Conservation (phyloP, 2,888 invertebrate genomes). For the Cheiracanthium punctorium region DNA sequence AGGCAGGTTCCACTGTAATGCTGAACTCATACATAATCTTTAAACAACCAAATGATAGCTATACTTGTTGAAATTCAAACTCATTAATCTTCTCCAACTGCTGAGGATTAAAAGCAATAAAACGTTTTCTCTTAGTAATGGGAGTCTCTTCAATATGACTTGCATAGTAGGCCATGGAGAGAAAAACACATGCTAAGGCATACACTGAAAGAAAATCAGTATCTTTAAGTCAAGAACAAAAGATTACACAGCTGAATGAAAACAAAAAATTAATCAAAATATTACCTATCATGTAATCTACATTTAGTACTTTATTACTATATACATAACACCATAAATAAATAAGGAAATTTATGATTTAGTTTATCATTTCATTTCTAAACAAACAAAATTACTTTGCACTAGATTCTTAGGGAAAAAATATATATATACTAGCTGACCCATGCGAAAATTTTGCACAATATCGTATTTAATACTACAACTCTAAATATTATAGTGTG, state of each 20-base stretch:
- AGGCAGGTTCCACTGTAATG: too few species aligned
- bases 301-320: not conserved
- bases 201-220: conserved; percentile 25
- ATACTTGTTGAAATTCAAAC: conserved; percentile 76
- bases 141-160: conserved; percentile 79
- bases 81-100: conserved; percentile 77
- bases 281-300: not conserved
- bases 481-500: too few species aligned
- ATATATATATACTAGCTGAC: too few species aligned
- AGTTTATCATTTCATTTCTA: too few species aligned
- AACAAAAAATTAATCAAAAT: not conserved
- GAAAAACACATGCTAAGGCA: not conserved
- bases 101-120: conserved; percentile 78
- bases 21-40: not conserved
- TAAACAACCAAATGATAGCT: not conserved
- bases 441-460: too few species aligned
- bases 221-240: not conserved
- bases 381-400: too few species aligned
- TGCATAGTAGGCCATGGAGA: conserved; percentile 74
- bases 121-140: conserved; percentile 78
- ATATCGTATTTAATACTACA: too few species aligned
- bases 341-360: not conserved
- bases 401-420: too few species aligned
- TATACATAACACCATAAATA: not conserved
- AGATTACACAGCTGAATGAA: not conserved